Conservation (phyloP, 1,140 invertebrate genomes). For the Brachionus asplanchnoidis region DNA sequence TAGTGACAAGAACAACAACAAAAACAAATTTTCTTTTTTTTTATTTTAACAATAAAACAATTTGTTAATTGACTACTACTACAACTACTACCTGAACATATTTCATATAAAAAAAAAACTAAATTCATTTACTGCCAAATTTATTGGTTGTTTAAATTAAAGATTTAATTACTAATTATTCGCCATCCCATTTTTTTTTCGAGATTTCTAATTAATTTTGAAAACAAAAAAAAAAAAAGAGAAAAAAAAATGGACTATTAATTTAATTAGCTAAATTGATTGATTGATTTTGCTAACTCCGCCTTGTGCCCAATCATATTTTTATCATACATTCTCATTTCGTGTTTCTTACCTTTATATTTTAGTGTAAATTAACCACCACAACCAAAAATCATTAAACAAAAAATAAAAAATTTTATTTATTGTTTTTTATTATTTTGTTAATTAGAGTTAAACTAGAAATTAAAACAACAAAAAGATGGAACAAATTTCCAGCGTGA, state of each 20-base stretch:
- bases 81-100: background rate
- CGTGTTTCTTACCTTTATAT: slow-evolving; percentile 33
- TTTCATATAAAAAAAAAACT: background rate
- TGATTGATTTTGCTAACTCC: slow-evolving; percentile 32
- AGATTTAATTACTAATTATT: slow-evolving; percentile 25
- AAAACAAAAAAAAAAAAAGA: background rate
- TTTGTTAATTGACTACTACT: slow-evolving; percentile 10
- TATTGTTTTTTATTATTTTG: background rate
- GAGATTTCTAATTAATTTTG: slow-evolving; percentile 16
- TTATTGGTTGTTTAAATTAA: background rate
- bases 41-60: background rate
- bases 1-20: background rate
- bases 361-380: slow-evolving; percentile 14
- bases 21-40: background rate
- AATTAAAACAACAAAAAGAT: background rate
- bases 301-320: background rate
- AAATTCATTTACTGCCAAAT: background rate
- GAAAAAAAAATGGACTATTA: slow-evolving; percentile 20
- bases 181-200: slow-evolving; percentile 1
- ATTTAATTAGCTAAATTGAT: slow-evolving; percentile 38
- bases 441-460: slow-evolving; percentile 12
- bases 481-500: background rate
- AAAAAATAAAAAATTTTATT: background rate
- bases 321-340: background rate
- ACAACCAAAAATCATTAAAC: background rate